Base-by-base conservation (phyloP, 1,140 invertebrate species). In the Eueides isabella region DNA sequence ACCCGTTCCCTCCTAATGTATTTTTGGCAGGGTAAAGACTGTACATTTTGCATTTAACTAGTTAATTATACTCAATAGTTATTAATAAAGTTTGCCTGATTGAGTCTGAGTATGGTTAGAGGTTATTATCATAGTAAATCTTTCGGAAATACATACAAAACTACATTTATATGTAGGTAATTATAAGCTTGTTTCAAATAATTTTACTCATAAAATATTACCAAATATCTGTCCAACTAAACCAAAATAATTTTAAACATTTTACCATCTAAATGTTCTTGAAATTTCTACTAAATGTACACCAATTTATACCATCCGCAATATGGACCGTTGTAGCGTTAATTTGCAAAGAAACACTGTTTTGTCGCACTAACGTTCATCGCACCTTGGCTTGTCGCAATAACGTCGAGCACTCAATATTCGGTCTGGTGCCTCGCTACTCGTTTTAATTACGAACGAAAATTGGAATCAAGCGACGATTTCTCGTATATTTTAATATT, bases 381-480 rank as follows among this genome's bases (percentile, higher is more conserved):
- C 61, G 61, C 61, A 62, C 61, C 61, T 62, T 62, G 12, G 12
- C 61, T 62, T 62, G 61, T 62, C 61, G 61, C 61, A 63, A 63
- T 63, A 63, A 29, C 61, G 29, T 63, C 12, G 61, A 63, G 61
- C 61, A 63, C 61, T 63, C 29, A 63, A 63, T 63, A 63, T 19
- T 31, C 61, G 61, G 61, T 63, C 61, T 63, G 61, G 14, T 63
- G 61, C 61, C 61, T 63, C 61, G 61, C 61, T 30, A 63, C 61
- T 63, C 61, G 61, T 63, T 63, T 63, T 63, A 63, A 63, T 63
- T 63, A 63, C 61, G 61, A 63, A 63, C 61, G 61, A 63, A 63
- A 63, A 63, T 63, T 63, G 61, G 61, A 63, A 29, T 63, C 61
- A 63, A 63, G n/a, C 61, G 61, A 63, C 61, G 61, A 63, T 63